These are phyloP conservation scores for Cyprinodon variegatus DNA, from an alignment of 2,113 vertebrate species.

Conservation along the genomic window DNA sequence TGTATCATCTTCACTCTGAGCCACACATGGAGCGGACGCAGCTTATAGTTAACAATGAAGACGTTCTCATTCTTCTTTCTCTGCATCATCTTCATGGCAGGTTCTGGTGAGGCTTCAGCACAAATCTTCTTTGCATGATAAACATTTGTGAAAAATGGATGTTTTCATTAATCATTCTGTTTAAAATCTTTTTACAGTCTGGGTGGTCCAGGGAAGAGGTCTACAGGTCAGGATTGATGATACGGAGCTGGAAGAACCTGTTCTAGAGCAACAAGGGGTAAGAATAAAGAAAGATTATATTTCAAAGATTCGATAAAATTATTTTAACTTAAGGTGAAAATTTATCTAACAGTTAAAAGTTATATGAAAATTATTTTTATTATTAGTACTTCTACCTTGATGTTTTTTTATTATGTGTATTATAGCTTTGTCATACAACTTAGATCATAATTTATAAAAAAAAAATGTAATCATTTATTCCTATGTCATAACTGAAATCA, in stretches of 20 bases:
- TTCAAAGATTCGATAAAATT: no score
- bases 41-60: slow-evolving; percentile 18
- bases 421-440: no score
- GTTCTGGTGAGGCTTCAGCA: slow-evolving; percentile 46
- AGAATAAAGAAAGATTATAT: neutral
- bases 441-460: no score
- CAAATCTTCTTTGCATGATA: neutral
- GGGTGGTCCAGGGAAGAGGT: slow-evolving; percentile 30
- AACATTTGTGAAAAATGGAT: neutral
- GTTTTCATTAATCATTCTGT: neutral
- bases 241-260: slow-evolving; percentile 12
- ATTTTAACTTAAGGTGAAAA: no score
- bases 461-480: no score
- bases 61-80: slow-evolving; percentile 38
- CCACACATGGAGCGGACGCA: neutral
- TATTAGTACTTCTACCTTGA: no score
- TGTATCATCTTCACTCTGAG: neutral
- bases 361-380: no score
- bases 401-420: neutral
- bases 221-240: slow-evolving; percentile 21
- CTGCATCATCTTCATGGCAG: slow-evolving; percentile 46
- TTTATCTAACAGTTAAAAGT: no score
- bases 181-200: slow-evolving; percentile 30
- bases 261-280: slow-evolving; percentile 8
- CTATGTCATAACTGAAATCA: no score